These are phyloP conservation scores for Sanderia malayensis DNA, from an alignment of 30 jellyfish, hydroid and myxozoan species.

Conservation along the genomic window DNA sequence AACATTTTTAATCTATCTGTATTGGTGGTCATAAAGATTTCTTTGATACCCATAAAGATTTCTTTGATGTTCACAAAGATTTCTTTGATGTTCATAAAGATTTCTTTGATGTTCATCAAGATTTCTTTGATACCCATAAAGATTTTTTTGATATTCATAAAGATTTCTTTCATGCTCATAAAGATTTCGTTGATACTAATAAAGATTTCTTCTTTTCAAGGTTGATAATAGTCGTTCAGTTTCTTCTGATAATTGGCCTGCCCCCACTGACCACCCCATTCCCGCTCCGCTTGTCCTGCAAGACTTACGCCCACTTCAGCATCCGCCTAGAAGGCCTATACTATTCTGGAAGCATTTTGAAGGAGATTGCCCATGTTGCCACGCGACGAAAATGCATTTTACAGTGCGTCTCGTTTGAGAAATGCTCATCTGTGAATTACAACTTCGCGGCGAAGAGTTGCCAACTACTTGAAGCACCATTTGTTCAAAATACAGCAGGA, in stretches of 20 bases:
- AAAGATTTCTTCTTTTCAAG: no score
- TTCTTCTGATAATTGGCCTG: no score
- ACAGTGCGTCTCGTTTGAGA: slow-evolving; percentile 17
- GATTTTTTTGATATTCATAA: background rate
- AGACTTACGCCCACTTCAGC: slow-evolving; percentile 20
- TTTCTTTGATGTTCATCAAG: background rate
- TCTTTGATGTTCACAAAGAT: background rate
- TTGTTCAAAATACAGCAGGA: background rate
- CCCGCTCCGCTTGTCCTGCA: no score
- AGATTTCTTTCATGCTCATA: no score
- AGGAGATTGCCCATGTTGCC: background rate
- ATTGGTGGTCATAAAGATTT: background rate
- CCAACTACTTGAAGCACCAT: slow-evolving; percentile 3
- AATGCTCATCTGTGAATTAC: slow-evolving; percentile 26
- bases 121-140: background rate
- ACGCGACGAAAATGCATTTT: slow-evolving; percentile 31
- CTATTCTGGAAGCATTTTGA: background rate
- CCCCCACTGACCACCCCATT: no score
- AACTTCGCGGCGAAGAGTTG: slow-evolving; percentile 10
- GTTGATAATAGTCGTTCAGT: no score
- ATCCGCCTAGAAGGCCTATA: slow-evolving; percentile 6
- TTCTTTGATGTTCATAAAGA: background rate
- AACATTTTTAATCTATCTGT: no score
- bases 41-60: no score
- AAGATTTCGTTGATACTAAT: no score